These are phyloP conservation scores for Eudyptes chrysolophus DNA, from an alignment of 2,113 vertebrate genomes.

Conservation along the genomic window DNA sequence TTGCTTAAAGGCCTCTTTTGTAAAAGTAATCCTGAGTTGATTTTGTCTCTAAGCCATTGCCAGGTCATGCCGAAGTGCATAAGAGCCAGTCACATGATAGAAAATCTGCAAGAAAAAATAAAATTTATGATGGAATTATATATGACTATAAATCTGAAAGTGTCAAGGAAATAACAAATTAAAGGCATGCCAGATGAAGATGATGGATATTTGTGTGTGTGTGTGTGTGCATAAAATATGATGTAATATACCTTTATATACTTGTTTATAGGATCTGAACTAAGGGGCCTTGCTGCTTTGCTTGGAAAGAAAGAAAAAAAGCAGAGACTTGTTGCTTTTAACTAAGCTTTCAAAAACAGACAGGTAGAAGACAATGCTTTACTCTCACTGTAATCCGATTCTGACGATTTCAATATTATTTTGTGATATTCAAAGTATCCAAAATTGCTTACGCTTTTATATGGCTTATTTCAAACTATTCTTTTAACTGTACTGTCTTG, in stretches of 20 bases:
- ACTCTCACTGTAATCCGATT: background rate
- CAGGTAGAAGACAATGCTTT: background rate
- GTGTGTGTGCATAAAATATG: background rate
- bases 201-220: background rate
- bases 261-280: background rate
- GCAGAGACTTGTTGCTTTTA: background rate
- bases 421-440: background rate
- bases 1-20: conserved; percentile 19
- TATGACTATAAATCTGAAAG: conserved; percentile 9
- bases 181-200: background rate
- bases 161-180: conserved; percentile 37
- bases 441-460: background rate
- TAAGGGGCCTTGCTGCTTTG: background rate
- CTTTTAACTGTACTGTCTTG: background rate
- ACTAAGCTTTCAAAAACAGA: background rate
- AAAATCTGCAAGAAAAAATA: conserved; percentile 84
- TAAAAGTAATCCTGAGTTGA: conserved; percentile 17
- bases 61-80: conserved; percentile 87
- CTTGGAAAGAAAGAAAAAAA: background rate
- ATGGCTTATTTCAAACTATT: background rate
- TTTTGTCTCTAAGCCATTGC: conserved; percentile 83
- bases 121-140: conserved; percentile 29
- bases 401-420: background rate
- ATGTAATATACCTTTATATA: background rate
- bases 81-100: conserved; percentile 89